Evolutionary conservation across 2,888 invertebrate genomes (phyloP).

Genomic region (Halictus quadricinctus): DNA sequence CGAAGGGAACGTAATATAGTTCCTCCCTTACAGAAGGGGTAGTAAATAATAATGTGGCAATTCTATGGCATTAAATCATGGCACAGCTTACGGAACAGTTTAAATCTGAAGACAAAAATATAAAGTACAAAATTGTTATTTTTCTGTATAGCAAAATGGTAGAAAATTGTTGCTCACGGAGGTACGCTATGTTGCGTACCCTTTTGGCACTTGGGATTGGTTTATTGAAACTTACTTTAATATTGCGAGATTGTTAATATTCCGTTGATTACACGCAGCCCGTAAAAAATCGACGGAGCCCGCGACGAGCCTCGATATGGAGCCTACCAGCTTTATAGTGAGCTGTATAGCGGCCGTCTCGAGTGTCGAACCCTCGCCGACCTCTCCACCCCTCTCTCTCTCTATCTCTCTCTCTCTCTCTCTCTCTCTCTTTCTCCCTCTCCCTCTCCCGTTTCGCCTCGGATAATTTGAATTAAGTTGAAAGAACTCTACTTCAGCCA

Average conservation of each 20-base stretch:
- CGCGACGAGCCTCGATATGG: conserved; percentile 27
- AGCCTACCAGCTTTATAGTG: conserved; percentile 9
- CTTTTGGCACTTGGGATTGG: too few relatives aligned
- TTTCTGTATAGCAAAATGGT: not conserved
- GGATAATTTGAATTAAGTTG: conserved; percentile 42
- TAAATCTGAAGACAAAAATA: not conserved
- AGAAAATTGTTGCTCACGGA: too few relatives aligned
- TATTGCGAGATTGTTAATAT: not conserved
- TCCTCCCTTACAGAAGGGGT: not conserved
- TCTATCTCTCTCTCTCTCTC: not conserved
- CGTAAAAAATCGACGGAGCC: conserved; percentile 39
- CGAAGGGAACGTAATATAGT: not conserved
- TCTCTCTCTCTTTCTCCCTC: not conserved
- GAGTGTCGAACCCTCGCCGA: conserved; percentile 26
- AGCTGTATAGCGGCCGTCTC: conserved; percentile 37
- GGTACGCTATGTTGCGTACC: too few relatives aligned
- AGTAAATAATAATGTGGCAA: not conserved
- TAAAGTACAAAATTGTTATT: not conserved
- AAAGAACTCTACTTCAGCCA: conserved; percentile 11
- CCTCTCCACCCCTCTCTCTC: not conserved
- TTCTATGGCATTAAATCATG: too few relatives aligned
- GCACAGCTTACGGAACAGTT: too few relatives aligned
- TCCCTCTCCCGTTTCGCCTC: conserved; percentile 25
- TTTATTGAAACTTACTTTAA: too few relatives aligned
- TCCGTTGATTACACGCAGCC: conserved; percentile 53